Conservation (phyloP, 2,888 invertebrate species). For the Cybosia mesomella region DNA sequence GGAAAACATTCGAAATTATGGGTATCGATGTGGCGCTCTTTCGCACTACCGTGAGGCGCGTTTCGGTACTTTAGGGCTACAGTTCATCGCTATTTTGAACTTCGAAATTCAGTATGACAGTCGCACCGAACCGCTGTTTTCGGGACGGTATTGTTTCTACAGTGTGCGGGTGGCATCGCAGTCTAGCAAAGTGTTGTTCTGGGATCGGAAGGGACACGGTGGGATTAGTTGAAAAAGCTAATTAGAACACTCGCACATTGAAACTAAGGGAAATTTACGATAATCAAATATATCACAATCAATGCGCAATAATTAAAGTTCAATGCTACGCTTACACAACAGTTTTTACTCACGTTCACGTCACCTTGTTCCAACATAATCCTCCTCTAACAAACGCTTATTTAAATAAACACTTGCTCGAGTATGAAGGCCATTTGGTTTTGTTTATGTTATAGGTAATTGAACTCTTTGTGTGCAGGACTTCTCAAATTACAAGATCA, state of each 20-base stretch:
- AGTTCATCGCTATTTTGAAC: too few species aligned
- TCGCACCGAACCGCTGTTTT: too few species aligned
- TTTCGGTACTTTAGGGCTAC: too few species aligned
- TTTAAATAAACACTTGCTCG: constrained; percentile 18
- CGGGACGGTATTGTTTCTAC: too few species aligned
- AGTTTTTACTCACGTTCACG: background rate
- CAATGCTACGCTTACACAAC: background rate
- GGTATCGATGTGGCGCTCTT: too few species aligned
- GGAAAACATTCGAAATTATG: too few species aligned
- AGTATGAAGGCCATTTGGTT: constrained; percentile 18
- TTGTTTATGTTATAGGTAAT: constrained; percentile 20
- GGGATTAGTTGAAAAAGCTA: too few species aligned
- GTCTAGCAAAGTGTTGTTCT: too few species aligned
- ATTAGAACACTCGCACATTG: background rate
- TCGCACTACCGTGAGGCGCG: too few species aligned
- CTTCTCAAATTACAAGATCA: background rate
- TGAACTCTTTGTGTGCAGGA: constrained; percentile 14
- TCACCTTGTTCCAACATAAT: constrained; percentile 1
- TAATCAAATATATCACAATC: background rate
- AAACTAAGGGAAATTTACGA: background rate
- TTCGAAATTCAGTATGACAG: too few species aligned
- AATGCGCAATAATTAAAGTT: background rate
- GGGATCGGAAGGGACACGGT: too few species aligned
- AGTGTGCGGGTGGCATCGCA: too few species aligned
- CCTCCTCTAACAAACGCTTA: constrained; percentile 8